Evolutionary conservation across 2,797 vertebrate species (phyloP).

Genomic region (Psittacula derbiana): DNA sequence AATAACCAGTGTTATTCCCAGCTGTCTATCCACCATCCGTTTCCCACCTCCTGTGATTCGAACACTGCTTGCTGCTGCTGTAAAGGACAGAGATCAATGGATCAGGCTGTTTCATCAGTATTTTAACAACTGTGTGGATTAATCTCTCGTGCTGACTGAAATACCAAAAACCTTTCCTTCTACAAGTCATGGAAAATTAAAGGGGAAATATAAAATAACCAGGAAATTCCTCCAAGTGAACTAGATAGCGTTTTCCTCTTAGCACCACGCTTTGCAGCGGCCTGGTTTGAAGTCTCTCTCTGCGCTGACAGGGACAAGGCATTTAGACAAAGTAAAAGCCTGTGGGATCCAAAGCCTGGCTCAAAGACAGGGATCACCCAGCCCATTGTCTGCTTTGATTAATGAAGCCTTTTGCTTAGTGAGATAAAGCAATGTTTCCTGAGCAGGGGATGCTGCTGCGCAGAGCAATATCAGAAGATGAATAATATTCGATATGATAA

Average conservation of each 20-base stretch:
- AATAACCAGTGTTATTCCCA: not conserved
- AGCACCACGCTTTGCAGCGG: accelerated
- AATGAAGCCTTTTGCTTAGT: constrained; percentile 33
- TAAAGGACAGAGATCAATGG: not conserved
- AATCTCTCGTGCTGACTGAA: not conserved
- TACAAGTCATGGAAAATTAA: not conserved
- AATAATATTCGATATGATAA: constrained; percentile 14
- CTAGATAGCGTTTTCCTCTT: not conserved
- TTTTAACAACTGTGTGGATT: not conserved
- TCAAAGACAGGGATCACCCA: not conserved
- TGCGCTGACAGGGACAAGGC: not conserved
- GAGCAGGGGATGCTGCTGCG: not conserved
- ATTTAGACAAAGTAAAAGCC: constrained; percentile 1
- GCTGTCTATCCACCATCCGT: accelerated
- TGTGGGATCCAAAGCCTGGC: not conserved
- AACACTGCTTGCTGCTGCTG: not conserved
- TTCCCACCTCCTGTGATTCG: accelerated
- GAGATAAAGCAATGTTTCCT: constrained; percentile 21
- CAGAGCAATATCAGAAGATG: not conserved
- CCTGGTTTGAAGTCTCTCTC: not conserved
- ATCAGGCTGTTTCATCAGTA: not conserved
- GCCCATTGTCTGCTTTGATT: constrained; percentile 47
- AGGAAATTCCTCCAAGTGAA: not conserved
- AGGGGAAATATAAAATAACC: not conserved
- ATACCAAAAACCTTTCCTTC: not conserved